A percentile compares a stretch with the other conserved stretches of the same genome.
These are phyloP conservation scores for Contarinia nasturtii DNA, from an alignment of 1,140 invertebrate genomes.

Conservation along the genomic window DNA sequence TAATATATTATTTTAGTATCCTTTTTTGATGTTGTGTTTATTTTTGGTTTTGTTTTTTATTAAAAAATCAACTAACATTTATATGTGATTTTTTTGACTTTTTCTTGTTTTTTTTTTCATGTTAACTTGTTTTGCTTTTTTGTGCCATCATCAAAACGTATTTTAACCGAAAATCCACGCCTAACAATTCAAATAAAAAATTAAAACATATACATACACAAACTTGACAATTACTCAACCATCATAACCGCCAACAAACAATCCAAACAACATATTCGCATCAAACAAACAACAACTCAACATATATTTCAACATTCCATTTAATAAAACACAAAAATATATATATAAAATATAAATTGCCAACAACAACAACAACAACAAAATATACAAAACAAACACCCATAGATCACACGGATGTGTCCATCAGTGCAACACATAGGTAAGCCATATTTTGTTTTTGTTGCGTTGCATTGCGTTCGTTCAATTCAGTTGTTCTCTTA, in stretches of 20 bases:
- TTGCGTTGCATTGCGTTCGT: no score
- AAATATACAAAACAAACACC: conserved; percentile 5
- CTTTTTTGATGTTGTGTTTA: no score
- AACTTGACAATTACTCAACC: conserved; percentile 4
- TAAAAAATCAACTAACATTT: not conserved
- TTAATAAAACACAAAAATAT: conserved; percentile 12
- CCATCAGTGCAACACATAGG: conserved; percentile 20
- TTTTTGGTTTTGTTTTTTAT: no score
- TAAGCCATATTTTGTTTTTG: conserved; percentile 9
- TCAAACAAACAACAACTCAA: conserved; percentile 7
- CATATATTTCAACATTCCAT: conserved; percentile 3
- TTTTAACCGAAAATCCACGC: no score
- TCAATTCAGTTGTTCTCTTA: not conserved
- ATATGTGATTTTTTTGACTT: conserved; percentile 9
- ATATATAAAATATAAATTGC: conserved; percentile 2
- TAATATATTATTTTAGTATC: no score
- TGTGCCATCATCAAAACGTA: no score
- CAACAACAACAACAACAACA: conserved; percentile 6
- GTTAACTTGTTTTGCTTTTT: conserved; percentile 2
- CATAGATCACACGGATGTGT: conserved; percentile 22
- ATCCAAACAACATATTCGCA: conserved; percentile 1
- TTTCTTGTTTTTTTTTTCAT: conserved; percentile 4
- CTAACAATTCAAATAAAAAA: not conserved
- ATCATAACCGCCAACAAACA: conserved; percentile 1
- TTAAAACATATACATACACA: conserved; percentile 5